Conservation (phyloP, 64 coral and sea anemone species). For the Cladopsammia gracilis region DNA sequence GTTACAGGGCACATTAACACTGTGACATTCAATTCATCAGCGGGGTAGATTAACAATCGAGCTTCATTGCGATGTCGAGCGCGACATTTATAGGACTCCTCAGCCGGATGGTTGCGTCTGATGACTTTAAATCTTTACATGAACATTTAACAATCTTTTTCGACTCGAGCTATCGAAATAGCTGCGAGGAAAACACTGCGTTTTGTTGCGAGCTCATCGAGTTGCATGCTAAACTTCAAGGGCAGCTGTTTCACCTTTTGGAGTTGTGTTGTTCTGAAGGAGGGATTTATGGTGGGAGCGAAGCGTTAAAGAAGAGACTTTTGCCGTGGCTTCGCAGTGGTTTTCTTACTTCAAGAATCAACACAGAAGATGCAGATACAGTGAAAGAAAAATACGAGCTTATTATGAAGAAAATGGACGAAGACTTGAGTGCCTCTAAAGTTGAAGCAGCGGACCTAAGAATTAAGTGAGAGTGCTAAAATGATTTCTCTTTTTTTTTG, state of each 20-base stretch:
- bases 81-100: slow-evolving; percentile 77
- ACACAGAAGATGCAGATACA: slow-evolving; percentile 17
- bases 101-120: slow-evolving; percentile 64
- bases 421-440: slow-evolving; percentile 74
- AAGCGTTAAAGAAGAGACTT: slow-evolving; percentile 70
- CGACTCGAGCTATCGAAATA: slow-evolving; percentile 85
- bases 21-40: not conserved
- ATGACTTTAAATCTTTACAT: slow-evolving; percentile 64
- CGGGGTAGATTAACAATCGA: not conserved
- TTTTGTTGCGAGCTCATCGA: slow-evolving; percentile 84
- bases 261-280: slow-evolving; percentile 82
- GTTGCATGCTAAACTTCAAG: slow-evolving; percentile 70
- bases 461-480: slow-evolving; percentile 65
- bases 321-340: slow-evolving; percentile 72
- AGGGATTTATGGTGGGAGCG: slow-evolving; percentile 76
- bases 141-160: slow-evolving; percentile 76
- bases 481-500: not conserved
- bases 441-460: slow-evolving; percentile 67
- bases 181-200: slow-evolving; percentile 78
- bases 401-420: slow-evolving; percentile 51
- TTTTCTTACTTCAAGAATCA: slow-evolving; percentile 3
- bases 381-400: slow-evolving; percentile 72
- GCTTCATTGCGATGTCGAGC: not conserved
- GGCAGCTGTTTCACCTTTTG: slow-evolving; percentile 82
- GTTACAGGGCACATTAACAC: not conserved